A percentile compares a stretch with the other conserved stretches of the same genome.
Evolutionary conservation across 2,797 vertebrate genomes (phyloP).

Genomic region (Chromis chromis): DNA sequence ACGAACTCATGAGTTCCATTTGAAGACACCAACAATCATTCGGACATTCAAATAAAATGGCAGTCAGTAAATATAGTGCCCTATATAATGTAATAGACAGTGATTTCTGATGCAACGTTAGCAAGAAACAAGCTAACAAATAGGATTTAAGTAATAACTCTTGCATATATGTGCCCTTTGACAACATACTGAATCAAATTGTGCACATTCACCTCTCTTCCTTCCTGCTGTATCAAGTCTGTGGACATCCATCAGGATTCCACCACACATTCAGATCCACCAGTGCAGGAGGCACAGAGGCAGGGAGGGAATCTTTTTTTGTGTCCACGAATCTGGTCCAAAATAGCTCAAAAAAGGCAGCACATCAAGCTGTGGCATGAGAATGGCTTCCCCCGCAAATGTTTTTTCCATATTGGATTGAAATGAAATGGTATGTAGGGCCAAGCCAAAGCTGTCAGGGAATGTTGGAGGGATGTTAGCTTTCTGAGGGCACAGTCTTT

Average conservation of each 20-base stretch:
- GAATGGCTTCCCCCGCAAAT: conserved; percentile 54
- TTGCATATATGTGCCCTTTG: background rate
- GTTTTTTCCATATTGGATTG: conserved; percentile 64
- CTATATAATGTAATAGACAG: background rate
- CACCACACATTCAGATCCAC: conserved; percentile 40
- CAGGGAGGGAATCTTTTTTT: conserved; percentile 24
- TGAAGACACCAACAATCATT: too few species aligned
- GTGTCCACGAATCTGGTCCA: conserved; percentile 29
- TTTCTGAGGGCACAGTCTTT: conserved; percentile 42
- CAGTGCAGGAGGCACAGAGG: conserved; percentile 21
- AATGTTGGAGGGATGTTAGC: conserved; percentile 47
- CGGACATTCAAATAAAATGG: background rate
- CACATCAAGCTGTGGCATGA: conserved; percentile 53
- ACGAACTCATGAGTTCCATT: too few species aligned
- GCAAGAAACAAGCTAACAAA: background rate
- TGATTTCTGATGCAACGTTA: background rate
- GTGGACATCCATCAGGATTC: conserved; percentile 43
- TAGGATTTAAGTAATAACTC: conserved; percentile 2
- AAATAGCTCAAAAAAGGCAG: conserved; percentile 54
- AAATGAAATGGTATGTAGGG: conserved; percentile 59
- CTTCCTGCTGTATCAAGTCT: conserved; percentile 11
- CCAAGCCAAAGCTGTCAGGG: conserved; percentile 60
- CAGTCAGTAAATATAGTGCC: background rate
- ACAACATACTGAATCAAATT: conserved; percentile 5
- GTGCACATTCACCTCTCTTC: conserved; percentile 16